Percentiles rank a stretch among this genome's conserved stretches.
Evolutionary conservation across 2,888 invertebrate genomes (phyloP).

Genomic region (Selenia dentaria): DNA sequence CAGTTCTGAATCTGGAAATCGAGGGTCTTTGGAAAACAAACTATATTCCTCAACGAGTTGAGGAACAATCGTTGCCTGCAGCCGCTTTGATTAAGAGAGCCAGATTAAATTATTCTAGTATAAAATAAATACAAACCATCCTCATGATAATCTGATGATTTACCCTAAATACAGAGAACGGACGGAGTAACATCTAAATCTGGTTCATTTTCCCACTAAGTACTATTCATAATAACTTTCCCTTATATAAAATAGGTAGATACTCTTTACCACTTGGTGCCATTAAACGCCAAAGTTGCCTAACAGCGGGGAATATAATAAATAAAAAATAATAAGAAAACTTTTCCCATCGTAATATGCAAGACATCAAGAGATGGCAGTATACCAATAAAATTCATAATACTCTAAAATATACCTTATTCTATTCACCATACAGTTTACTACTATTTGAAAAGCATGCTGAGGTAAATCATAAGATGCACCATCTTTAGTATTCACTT

Average conservation of each 20-base stretch:
- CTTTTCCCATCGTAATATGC: constrained; percentile 73
- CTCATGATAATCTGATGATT: too few relatives aligned
- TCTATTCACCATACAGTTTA: constrained; percentile 31
- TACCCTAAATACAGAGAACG: too few relatives aligned
- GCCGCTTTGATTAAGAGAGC: too few relatives aligned
- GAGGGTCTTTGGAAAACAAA: too few relatives aligned
- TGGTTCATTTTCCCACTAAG: too few relatives aligned
- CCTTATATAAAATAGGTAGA: constrained; percentile 13
- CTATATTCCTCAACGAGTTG: too few relatives aligned
- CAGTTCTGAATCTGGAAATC: too few relatives aligned
- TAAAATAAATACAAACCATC: too few relatives aligned
- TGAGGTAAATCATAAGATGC: constrained; percentile 67
- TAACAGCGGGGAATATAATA: constrained; percentile 72
- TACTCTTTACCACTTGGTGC: constrained; percentile 32
- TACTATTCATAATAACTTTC: background rate
- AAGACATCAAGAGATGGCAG: constrained; percentile 60
- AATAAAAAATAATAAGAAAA: constrained; percentile 83
- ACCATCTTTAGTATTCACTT: constrained; percentile 70
- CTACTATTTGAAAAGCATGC: constrained; percentile 42
- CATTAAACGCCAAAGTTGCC: constrained; percentile 48
- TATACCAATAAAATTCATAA: constrained; percentile 50
- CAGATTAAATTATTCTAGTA: too few relatives aligned
- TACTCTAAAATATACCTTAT: constrained; percentile 46
- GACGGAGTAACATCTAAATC: too few relatives aligned
- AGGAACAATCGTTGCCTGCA: too few relatives aligned